Base-by-base conservation (phyloP, 2,888 invertebrate genomes). In the Hypselothyrea guttata region DNA sequence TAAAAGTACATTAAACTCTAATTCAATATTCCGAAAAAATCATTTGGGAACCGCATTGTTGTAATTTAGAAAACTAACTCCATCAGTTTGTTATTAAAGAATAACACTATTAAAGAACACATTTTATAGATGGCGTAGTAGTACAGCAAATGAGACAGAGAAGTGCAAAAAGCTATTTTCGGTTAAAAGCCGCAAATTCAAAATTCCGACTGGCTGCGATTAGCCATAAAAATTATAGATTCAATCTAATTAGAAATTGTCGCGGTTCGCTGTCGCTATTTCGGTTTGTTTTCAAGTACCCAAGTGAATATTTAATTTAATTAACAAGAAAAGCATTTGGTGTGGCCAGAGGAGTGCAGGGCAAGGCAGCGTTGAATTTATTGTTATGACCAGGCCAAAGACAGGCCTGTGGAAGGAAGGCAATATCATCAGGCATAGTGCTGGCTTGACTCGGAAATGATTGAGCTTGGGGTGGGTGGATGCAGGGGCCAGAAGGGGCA, bases 241-340 rank as follows among this genome's bases (percentile, higher is more conserved):
- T 78, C 84, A 75, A 77, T 87, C 77, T 88, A 88, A 88, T 87
- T 88, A 88, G 76, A 87, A 86, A 86, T 57, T 71, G 79, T 76
- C 63, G 76, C 60, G 75, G 73, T 66, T 67, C 58, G 38, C 46
- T 2, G 28, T 2, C 22, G 45, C 46, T 34, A 27, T 46, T 44
- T 18, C 34, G 55, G 49, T 46, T 55, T 35, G 30, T 18, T 55
- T 30, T n/a, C 37, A 38, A 30, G 13, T 64, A 55, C 16, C 58
- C 66, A 51, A 79, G 71, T 88, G 87, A 87, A 88, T 88, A 87
- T 88, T 88, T 88, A 88, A 88, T 88, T 88, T 88, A 88, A 88
- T 88, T 88, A 88, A 88, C 84, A 87, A 78, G 84, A 86, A 86
- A 22, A 74, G 85, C 70, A 68, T 86, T 88, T 79, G 69, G 86